phyloP scores from a whole-genome alignment of 2,113 vertebrate genomes.

The Pycnonotus jocosus region DNA sequence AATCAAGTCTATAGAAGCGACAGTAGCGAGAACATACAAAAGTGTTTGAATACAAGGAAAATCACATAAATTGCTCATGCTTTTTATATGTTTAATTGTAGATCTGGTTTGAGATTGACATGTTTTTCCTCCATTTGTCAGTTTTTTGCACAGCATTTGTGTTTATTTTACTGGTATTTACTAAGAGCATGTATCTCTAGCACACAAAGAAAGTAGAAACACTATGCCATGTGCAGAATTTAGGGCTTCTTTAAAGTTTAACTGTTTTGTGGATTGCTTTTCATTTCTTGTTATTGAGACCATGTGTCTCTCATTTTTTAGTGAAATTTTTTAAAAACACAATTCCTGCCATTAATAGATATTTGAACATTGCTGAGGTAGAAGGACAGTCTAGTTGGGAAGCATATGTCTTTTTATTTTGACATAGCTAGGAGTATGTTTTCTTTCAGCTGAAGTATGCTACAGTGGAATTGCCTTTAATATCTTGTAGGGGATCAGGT shows the following conservation, averaged over 20 bases:
- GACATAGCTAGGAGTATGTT: neutral
- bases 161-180: constrained; percentile 21
- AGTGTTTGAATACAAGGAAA: neutral
- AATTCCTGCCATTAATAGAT: neutral
- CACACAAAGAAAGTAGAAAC: neutral
- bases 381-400: neutral
- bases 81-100: constrained; percentile 43
- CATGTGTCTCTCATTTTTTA: neutral
- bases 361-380: neutral
- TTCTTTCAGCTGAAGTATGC: neutral
- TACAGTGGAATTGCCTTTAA: neutral
- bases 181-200: neutral
- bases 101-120: constrained; percentile 18
- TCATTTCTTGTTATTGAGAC: neutral
- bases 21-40: neutral
- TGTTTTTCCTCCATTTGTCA: constrained; percentile 29
- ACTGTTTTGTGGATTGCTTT: neutral
- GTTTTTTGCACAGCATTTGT: neutral
- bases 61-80: neutral
- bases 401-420: neutral
- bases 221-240: neutral
- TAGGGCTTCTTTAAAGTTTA: neutral
- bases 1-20: neutral
- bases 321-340: neutral
- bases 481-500: neutral